Base-by-base conservation (phyloP, 2,888 invertebrate genomes). In the Cheilosia grossa region DNA sequence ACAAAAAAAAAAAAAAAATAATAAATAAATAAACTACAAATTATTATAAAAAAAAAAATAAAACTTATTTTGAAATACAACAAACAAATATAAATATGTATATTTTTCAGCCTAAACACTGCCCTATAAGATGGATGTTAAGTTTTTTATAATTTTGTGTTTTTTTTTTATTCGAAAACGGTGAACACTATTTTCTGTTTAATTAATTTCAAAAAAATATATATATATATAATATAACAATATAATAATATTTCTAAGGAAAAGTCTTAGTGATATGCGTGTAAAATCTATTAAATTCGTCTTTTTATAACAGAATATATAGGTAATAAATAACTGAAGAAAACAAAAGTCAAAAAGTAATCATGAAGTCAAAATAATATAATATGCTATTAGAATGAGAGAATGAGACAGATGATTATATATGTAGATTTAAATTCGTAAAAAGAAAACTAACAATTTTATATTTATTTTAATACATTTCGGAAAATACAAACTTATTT, bases 51-150 rank as follows among this genome's bases (percentile, higher is more conserved):
- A 21, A 15, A n/a, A 42, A 21, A 21, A 15, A 53, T 59, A 67
- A 67, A 56, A 47, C 9, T 10, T 47, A 66, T 58, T 30, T 47
- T 6, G n/a, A 64, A 64, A 49, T 17, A 58, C 5, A 64, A 42
- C 7, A 67, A 67, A 54, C 19, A 42, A 42, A 42, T 24, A 24
- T 47, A 27, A 47, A 53, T 24, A 27, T 66, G 19, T 67, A 63
- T 61, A 67, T 69, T 67, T 77, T 69, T 64, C 75, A 77, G 81
- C 75, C 59, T 33, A 51, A 63, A 63, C 81, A 81, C 81, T 81
- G 81, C 81, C 81, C 61, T 44, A 63, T 77, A 64, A 47, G 51
- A 69, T 69, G 61, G 63, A 54, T 74, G 13, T 49, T 49, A 51
- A 21, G n/a, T 47, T 37, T 56, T 56, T 61, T 37, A 47, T 63